Base-by-base conservation (phyloP, 2,797 vertebrate genomes). In the Sardinella longiceps region DNA sequence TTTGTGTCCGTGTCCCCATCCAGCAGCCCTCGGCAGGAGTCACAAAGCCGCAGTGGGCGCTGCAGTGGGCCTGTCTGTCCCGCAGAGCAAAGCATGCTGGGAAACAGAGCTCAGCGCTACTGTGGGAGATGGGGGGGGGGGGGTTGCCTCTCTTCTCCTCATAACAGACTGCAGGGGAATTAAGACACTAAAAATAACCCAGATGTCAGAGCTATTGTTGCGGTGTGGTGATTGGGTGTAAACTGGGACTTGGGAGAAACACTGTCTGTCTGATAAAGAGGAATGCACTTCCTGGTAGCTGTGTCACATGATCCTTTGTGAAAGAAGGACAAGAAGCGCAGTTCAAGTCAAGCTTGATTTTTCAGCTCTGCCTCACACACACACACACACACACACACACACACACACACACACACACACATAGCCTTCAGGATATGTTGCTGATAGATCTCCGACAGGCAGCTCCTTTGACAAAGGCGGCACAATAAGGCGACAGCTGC, bases 81-180 rank as follows among this genome's bases (percentile, higher is more conserved):
- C 82, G 70, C 70, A 88, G 82, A 81, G 86, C 82, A 81, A 56
- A 84, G 82, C 82, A 87, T 87, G 43, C 18, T 70, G 84, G 88
- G 30, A 53, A 37, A 81, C 81, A 28, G 80, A 86, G 80, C 15
- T 5, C 82, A 56, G 81, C 46, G 83, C 25, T 81, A 50, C 45
- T 84, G 86, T 86, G 2, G 12, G 70, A 20, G 15, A 7, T 1
- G 28, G 25, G 7, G 12, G 12, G 56, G 20, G 11, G 18, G 20
- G 70, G 39, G 20, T 5, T 33, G 30, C 66, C 33, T 77, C 70
- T 20, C 15, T 33, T 20, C 33, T 39, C 18, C 33, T 77, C 70
- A 77, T 43, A 77, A 77, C 70, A 77, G 33, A 77, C 70, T 39
- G 33, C 70, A 2, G 70, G 30, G 70, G 70, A 77, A 77, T 39